phyloP scores from a whole-genome alignment of 1,140 invertebrate genomes.

The Xylocopa sonorina region DNA sequence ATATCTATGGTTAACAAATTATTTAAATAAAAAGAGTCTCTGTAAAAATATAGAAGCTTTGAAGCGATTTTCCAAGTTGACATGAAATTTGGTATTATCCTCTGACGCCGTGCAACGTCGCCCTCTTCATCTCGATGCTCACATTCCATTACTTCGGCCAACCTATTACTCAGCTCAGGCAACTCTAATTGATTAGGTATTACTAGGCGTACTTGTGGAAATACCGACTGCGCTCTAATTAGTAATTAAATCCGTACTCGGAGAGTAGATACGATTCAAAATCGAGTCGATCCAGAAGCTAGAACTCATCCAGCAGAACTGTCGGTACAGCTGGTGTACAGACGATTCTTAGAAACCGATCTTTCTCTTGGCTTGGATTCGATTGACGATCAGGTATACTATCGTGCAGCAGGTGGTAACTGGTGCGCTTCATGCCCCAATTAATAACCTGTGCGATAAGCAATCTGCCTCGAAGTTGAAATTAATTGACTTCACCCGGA shows the following conservation, averaged over 20 bases:
- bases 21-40: not conserved
- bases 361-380: not conserved
- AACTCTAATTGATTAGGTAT: slow-evolving; percentile 30
- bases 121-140: not conserved
- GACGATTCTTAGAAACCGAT: not conserved
- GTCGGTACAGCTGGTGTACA: too few relatives aligned
- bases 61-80: too few relatives aligned
- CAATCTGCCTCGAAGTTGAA: not conserved
- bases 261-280: not conserved
- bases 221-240: slow-evolving; percentile 1
- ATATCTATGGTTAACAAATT: too few relatives aligned
- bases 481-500: not conserved
- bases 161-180: slow-evolving; percentile 15
- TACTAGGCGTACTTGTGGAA: not conserved
- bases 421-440: not conserved
- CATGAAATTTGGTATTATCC: not conserved
- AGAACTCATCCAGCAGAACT: not conserved
- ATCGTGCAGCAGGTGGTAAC: too few relatives aligned
- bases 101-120: not conserved
- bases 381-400: not conserved
- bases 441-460: not conserved
- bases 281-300: not conserved
- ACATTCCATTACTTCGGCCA: slow-evolving; percentile 13
- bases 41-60: too few relatives aligned
- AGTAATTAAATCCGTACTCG: slow-evolving; percentile 1